Base-by-base conservation (phyloP, 1,140 invertebrate genomes). In the Araneus ventricosus region DNA sequence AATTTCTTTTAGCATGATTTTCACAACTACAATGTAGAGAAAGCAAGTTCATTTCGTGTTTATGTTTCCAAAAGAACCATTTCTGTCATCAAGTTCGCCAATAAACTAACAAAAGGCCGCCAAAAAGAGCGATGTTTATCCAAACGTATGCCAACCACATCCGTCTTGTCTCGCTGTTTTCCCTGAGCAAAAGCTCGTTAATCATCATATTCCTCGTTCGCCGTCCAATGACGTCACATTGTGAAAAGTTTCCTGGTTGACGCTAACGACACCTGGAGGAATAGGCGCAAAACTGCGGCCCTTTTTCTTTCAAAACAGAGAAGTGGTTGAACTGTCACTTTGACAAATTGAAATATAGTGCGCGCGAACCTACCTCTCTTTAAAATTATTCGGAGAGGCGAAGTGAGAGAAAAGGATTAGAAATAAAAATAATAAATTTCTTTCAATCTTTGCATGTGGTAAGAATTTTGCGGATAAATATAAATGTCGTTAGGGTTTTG, bases 341-440 rank as follows among this genome's bases (percentile, higher is more conserved):
- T 93, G 91, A 93, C 91, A 93, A 93, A 93, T 93, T 93, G 91
- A 93, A 93, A 93, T 93, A 93, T 93, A 87, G 84, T 80, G 63
- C 52, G 6, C 27, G 41, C 61, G 24, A 22, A 79, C 30, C 67
- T 87, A 30, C 70, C 59, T 37, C 24, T n/a, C 6, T 30, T 75
- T 61, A 37, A 52, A 87, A 92, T 92, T 92, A 92, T 82, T 27
- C 63, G 37, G 34, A 91, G 41, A 27, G 57, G n/a, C 22, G n/a
- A 45, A 57, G 27, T 30, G 30, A 75, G 67, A 75, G 67, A 75
- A 75, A 75, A 75, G 90, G 45, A 85, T 92, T 70, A 67, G 75
- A 20, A 90, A 34, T n/a, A 89, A 79, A 89, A 89, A 89, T 79
- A 79, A 89, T 41, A 75, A 52, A 41, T 41, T 52, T 82, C 37